phyloP scores from a whole-genome alignment of 1,140 invertebrate species.

The Homalodisca vitripennis region DNA sequence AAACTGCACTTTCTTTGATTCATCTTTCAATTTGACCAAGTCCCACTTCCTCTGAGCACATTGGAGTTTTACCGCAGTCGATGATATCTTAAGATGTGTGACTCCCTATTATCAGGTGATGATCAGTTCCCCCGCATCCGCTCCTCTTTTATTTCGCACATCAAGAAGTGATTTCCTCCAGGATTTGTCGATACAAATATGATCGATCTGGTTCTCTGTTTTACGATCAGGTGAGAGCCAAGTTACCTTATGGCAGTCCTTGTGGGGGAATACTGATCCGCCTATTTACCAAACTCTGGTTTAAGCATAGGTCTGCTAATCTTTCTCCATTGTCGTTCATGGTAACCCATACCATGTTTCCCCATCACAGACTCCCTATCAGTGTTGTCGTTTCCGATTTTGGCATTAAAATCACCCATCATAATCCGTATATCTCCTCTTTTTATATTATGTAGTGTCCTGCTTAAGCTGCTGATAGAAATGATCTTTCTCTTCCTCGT shows the following conservation, averaged over 20 bases:
- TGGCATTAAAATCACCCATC: conserved; percentile 31
- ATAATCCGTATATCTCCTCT: conserved; percentile 33
- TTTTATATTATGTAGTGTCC: background rate
- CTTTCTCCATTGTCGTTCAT: conserved; percentile 31
- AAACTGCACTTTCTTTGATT: background rate
- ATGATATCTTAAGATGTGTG: conserved; percentile 6
- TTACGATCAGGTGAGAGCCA: background rate
- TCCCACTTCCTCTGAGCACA: conserved; percentile 1
- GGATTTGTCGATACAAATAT: conserved; percentile 11
- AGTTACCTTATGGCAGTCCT: background rate
- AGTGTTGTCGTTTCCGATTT: conserved; percentile 16
- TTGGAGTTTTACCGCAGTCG: background rate
- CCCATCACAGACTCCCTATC: conserved; percentile 23
- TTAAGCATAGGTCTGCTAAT: conserved; percentile 15
- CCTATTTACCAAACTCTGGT: background rate
- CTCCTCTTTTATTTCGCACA: background rate
- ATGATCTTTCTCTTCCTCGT: conserved; percentile 5
- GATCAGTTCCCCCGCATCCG: conserved; percentile 1
- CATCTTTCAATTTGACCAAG: background rate
- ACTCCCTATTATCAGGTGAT: conserved; percentile 17
- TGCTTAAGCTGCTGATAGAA: conserved; percentile 16
- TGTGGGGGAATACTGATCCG: conserved; percentile 3
- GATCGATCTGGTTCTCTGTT: conserved; percentile 8
- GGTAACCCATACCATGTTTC: conserved; percentile 22
- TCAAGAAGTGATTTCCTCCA: conserved; percentile 15